phyloP scores from a whole-genome alignment of 2,113 vertebrate genomes.

The Corythaixoides concolor region DNA sequence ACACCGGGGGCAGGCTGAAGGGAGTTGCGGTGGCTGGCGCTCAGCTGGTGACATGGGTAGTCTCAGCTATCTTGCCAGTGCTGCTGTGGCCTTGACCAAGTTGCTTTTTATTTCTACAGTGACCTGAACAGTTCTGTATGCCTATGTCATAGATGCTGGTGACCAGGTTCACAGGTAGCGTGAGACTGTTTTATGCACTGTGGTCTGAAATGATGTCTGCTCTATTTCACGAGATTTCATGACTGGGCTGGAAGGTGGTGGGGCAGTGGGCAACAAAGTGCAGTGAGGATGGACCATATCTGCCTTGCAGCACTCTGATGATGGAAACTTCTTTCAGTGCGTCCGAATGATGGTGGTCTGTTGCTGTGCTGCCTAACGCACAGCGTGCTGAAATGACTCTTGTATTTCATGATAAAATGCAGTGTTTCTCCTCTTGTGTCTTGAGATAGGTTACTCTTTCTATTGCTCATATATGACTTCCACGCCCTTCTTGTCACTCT shows the following conservation, averaged over 20 bases:
- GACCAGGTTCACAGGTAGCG: background rate
- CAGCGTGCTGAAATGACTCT: background rate
- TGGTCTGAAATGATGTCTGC: background rate
- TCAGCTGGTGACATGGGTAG: too few species aligned
- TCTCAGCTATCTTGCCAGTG: background rate
- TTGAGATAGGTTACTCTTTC: background rate
- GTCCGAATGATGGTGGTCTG: background rate
- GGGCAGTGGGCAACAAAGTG: background rate
- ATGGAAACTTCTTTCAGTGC: background rate
- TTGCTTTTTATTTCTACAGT: background rate
- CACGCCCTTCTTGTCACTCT: background rate
- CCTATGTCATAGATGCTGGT: fast-evolving
- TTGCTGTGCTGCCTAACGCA: background rate
- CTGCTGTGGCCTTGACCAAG: background rate
- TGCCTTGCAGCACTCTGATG: background rate
- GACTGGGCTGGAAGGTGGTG: background rate
- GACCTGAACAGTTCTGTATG: fast-evolving
- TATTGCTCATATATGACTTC: background rate
- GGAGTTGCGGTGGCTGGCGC: background rate
- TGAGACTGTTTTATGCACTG: background rate
- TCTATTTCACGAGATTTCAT: background rate
- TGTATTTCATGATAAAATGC: background rate
- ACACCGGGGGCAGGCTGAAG: background rate
- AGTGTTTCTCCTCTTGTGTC: background rate
- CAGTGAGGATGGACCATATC: background rate